Conservation (phyloP, 2,888 invertebrate genomes). For the Cloeon dipterum region DNA sequence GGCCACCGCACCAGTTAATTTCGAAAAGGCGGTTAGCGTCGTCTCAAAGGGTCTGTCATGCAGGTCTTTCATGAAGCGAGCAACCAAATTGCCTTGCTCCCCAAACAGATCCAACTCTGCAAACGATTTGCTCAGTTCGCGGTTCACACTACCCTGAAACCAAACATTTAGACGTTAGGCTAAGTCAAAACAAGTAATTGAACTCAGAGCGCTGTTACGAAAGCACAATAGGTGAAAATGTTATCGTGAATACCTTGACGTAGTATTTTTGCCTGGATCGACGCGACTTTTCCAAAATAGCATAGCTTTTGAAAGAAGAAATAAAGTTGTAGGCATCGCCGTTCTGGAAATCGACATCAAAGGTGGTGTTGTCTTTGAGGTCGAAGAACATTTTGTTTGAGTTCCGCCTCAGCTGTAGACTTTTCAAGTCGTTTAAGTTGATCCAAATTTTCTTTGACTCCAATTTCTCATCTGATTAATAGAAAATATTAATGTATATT, state of each 20-base stretch:
- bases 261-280: no score
- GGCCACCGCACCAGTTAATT: slow-evolving; percentile 49
- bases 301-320: slow-evolving; percentile 21
- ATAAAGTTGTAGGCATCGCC: slow-evolving; percentile 62
- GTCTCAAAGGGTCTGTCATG: slow-evolving; percentile 56
- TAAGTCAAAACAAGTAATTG: not conserved
- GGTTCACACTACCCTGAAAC: not conserved
- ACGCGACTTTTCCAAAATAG: slow-evolving; percentile 34
- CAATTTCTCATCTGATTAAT: no score
- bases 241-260: slow-evolving; percentile 8
- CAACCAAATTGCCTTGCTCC: slow-evolving; percentile 36
- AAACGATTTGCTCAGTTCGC: slow-evolving; percentile 3
- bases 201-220: not conserved
- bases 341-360: slow-evolving; percentile 69
- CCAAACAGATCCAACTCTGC: slow-evolving; percentile 54
- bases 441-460: slow-evolving; percentile 19
- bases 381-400: slow-evolving; percentile 36
- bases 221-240: no score
- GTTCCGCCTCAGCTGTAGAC: slow-evolving; percentile 27
- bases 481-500: no score
- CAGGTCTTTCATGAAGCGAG: slow-evolving; percentile 33
- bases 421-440: slow-evolving; percentile 36
- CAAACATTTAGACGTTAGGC: not conserved
- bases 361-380: slow-evolving; percentile 43
- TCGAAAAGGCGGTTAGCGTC: slow-evolving; percentile 66